A percentile compares a stretch with the other conserved stretches of the same genome.
phyloP scores from a whole-genome alignment of 1,140 invertebrate species.

The Polyergus mexicanus region DNA sequence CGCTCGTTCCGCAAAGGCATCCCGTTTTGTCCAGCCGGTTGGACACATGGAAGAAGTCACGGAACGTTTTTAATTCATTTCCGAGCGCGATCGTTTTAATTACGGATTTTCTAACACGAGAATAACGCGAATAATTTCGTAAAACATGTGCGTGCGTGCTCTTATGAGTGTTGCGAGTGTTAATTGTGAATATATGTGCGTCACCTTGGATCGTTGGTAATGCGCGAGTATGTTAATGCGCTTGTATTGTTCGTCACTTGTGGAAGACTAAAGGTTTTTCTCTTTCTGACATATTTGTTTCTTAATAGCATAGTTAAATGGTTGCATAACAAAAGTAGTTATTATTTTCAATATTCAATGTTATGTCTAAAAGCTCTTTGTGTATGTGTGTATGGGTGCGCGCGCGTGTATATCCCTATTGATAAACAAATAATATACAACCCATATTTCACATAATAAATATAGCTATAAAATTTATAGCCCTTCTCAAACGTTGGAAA shows the following conservation, averaged over 20 bases:
- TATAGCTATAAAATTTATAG: not conserved
- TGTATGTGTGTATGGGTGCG: no score
- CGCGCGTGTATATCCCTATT: no score
- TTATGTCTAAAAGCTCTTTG: not conserved
- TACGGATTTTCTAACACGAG: not conserved
- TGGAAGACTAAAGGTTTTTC: constrained; percentile 28
- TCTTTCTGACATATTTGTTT: constrained; percentile 19
- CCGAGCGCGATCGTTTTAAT: not conserved
- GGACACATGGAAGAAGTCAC: not conserved
- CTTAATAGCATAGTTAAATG: not conserved
- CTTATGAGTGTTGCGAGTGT: constrained; percentile 6
- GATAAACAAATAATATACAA: no score
- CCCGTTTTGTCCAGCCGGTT: not conserved
- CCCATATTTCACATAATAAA: not conserved
- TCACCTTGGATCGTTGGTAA: not conserved
- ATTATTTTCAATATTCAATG: not conserved
- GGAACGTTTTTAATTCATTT: constrained; percentile 3
- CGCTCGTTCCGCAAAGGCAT: not conserved
- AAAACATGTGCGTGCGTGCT: not conserved
- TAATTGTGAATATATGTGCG: constrained; percentile 11
- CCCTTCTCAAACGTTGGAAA: not conserved
- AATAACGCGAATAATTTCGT: not conserved
- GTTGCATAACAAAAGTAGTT: not conserved
- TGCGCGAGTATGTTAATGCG: constrained; percentile 42
- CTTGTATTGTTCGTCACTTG: constrained; percentile 2